Evolutionary conservation across 2,797 vertebrate species (phyloP).

Genomic region (Anas bernieri): DNA sequence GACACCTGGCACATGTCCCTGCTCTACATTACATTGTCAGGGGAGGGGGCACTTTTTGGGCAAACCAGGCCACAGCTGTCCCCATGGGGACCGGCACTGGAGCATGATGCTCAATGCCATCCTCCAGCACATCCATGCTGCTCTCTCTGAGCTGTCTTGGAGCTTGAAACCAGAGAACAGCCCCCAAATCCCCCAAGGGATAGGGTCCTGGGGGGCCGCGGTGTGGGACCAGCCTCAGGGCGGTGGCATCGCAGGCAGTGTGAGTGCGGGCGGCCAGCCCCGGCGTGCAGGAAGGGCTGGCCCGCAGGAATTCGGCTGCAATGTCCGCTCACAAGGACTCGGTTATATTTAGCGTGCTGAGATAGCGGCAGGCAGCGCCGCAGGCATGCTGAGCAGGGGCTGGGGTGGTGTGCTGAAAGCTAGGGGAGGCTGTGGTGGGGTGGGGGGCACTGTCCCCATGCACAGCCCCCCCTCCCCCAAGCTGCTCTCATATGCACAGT

Average conservation of each 20-base stretch:
- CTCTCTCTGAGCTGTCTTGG: not conserved
- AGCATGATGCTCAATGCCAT: accelerated
- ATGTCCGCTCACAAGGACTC: not conserved
- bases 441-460: accelerated
- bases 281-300: not conserved
- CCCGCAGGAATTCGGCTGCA: not conserved
- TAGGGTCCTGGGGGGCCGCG: not conserved
- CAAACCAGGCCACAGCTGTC: not conserved
- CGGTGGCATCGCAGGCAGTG: accelerated
- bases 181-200: accelerated
- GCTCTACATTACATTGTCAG: not conserved
- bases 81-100: accelerated
- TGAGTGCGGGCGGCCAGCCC: not conserved
- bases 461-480: not conserved
- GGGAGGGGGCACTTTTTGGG: accelerated
- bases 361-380: accelerated
- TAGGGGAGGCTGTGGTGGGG: not conserved
- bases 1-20: not conserved
- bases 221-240: accelerated
- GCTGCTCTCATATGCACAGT: accelerated
- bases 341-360: not conserved
- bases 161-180: not conserved
- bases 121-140: accelerated
- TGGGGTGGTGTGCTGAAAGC: accelerated
- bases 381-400: not conserved